Evolutionary conservation across 2,797 vertebrate species (phyloP).

Genomic region (Tarsius wallacei): DNA sequence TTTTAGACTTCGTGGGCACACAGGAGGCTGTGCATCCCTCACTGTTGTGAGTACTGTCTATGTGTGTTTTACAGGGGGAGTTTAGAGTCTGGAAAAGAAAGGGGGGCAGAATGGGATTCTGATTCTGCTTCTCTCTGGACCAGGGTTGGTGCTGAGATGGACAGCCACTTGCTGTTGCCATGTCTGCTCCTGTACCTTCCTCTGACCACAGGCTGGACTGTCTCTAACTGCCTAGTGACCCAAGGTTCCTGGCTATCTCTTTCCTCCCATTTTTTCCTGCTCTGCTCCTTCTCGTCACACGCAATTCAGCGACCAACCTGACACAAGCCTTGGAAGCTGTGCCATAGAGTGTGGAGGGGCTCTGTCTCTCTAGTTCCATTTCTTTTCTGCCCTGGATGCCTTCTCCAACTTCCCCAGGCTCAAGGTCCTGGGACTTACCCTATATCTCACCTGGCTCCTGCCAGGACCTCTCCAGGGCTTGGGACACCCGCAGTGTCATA

Average conservation of each 20-base stretch:
- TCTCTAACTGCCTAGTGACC: not conserved
- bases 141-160: not conserved
- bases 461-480: not conserved
- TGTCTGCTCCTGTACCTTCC: slow-evolving; percentile 51
- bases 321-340: not conserved
- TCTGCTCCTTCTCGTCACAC: not conserved
- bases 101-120: not conserved
- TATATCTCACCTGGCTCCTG: not conserved
- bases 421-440: not conserved
- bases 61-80: rapidly evolving
- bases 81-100: not conserved
- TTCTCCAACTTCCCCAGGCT: slow-evolving; percentile 60
- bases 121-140: not conserved
- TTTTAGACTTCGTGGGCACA: not conserved
- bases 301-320: not conserved
- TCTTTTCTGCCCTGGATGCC: not conserved
- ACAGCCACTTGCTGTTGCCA: not conserved
- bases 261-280: not conserved
- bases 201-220: not conserved
- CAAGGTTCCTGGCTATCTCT: not conserved
- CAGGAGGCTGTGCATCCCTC: not conserved
- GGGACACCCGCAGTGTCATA: not conserved
- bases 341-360: not conserved
- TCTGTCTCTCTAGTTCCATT: not conserved
- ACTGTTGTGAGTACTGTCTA: not conserved